Evolutionary conservation across 2,888 invertebrate species (phyloP), one percentile per base, ranked within the genome.

Genomic region (Ichneumoninae sp.): DNA sequence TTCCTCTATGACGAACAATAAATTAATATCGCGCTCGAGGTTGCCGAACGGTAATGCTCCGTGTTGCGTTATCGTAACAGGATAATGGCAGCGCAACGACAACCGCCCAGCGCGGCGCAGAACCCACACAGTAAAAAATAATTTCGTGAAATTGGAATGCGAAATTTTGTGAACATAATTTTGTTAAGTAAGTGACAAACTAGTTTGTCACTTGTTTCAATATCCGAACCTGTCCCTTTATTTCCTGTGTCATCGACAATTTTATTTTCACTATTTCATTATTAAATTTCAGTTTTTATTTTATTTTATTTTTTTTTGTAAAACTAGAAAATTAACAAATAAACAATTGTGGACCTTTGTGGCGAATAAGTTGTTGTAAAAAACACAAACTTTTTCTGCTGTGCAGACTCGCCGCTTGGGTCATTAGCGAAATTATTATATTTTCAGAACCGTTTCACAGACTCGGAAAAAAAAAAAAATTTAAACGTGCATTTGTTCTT

Each of bases 11-110:
- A 52, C 60, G 71, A 57, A 80, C 66, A 62, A 80, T 83, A 80
- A 83, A 80, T 83, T 80, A 83, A 83, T 83, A 80, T 76, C 30
- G 47, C 57, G 57, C 65, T 26, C 65, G 71, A 52, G 60, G 36
- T 71, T 75, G 57, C 50, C 47, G 57, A 68, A 57, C 62, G 79
- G 76, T 71, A 62, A 83, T 83, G 68, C 71, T 62, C 66, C 68
- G 60, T 68, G 52, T 71, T 68, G 60, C 70, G 68, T 68, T 76
- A 13, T 76, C 71, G 33, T 40, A 60, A 65, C 40, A 65, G 52
- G n/a, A 65, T 47, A 66, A 54, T 40, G 26, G 33, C 60, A 62
- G 44, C 22, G 6, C 33, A 33, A 62, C 30, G 65, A 71, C 10
- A 8, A 13, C 13, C 36, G 36, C 70, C n/a, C 40, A 36, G 30